Percentiles rank a stretch among this genome's conserved stretches.
These are phyloP conservation scores for Bubo bubo DNA, from an alignment of 2,113 vertebrate genomes.

Conservation along the genomic window DNA sequence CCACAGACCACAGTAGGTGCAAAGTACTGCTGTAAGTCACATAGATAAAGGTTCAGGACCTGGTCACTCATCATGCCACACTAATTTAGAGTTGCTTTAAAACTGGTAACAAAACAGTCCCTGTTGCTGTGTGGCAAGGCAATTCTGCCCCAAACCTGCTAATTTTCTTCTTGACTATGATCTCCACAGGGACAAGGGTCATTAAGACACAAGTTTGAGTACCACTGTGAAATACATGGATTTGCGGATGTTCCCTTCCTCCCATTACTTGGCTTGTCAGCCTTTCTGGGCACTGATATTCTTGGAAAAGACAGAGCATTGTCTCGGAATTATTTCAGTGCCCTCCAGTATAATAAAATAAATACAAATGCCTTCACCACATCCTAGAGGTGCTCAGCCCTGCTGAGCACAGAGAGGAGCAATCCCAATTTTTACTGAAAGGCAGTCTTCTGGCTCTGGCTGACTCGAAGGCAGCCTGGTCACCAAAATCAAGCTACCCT, in stretches of 20 bases:
- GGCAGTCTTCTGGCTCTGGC: background rate
- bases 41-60: background rate
- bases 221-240: background rate
- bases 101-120: background rate
- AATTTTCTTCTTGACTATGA: background rate
- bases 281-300: background rate
- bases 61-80: background rate
- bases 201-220: background rate
- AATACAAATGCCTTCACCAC: background rate
- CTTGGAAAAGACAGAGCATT: background rate
- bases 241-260: background rate
- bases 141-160: background rate
- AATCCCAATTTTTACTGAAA: background rate
- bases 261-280: background rate
- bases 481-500: background rate
- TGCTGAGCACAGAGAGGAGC: rapidly evolving
- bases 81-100: background rate
- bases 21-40: background rate
- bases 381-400: background rate
- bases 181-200: background rate
- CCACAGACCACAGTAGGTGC: background rate
- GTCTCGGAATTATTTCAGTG: background rate
- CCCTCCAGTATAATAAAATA: background rate
- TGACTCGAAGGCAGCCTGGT: background rate
- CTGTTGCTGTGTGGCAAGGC: background rate